Evolutionary conservation across 2,113 vertebrate genomes (phyloP), one percentile per base, ranked within the genome.

Genomic region (Vidua chalybeata): DNA sequence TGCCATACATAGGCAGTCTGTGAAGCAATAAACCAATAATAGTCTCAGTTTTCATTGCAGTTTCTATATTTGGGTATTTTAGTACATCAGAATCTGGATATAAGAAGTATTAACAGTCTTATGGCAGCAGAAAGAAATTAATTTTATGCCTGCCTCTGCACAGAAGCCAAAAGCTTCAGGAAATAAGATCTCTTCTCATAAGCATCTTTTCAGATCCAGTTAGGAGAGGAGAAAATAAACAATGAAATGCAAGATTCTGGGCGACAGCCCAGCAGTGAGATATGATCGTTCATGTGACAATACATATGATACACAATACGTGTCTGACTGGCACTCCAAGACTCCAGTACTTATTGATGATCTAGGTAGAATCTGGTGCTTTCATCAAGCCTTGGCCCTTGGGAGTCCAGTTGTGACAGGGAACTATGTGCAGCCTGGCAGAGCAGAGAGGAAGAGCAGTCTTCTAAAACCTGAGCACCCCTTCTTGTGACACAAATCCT

Each of bases 101-200:
- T 82, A 94, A 92, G 86, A 90, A 87, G 83, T 89, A 96, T 94
- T 92, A 96, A 90, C 54, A 84, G 35, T 84, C 73, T 89, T 82
- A 84, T 12, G 9, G 66, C 73, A 89, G 66, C 80, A 92, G 79
- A 91, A 94, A 84, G 31, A 94, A 95, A 96, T 92, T 87, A 95
- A 95, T 96, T 92, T 96, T 90, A 90, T 93, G 79, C 49, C 66
- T 96, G 83, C 73, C n/a, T 90, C 79, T 93, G 88, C 86, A 92
- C 49, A 93, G 88, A 92, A 95, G 80, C 61, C 73, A 93, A 90
- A 94, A 89, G 79, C 86, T 93, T 92, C 80, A 87, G 83, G 83
- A 96, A 96, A 92, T 23, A 68, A 82, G 39, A 93, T 90, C 73
- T 90, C 83, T 90, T 88, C 92, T 87, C 73, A 73, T 72, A 78